Evolutionary conservation across 2,888 invertebrate genomes (phyloP), one percentile per base, ranked within the genome.

Genomic region (Lottia gigantea): DNA sequence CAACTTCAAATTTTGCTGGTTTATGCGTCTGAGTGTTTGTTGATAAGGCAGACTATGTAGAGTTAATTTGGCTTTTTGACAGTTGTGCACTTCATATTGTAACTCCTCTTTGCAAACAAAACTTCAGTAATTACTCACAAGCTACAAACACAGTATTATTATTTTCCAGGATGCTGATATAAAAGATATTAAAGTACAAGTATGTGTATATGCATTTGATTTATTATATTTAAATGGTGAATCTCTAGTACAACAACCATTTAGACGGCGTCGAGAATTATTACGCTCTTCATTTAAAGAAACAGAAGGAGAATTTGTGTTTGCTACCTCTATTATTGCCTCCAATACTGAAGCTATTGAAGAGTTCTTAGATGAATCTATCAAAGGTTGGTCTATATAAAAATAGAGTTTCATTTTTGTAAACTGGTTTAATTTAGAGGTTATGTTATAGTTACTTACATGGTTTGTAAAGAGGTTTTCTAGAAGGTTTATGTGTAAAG

Each of bases 181-280:
- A 82, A 88, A 91, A 0, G 93, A 94, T 66, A 94, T 95, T 73
- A 94, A 94, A 88, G 94, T 95, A 0, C 94, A 95, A 88, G 97
- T 99, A 45, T 97, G 97, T 87, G 94, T 99, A 46, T 98, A 95
- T 89, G 94, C 97, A 89, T 99, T 99, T 90, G 99, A 99, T 91
- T 90, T 99, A 79, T 90, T 99, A 25, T 97, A 94, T 87, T 90
- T 98, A 15, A 98, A 99, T 90, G 97, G 95, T 0, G 90, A 92
- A 81, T 90, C 97, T 2, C 90, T 98, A 45, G 95, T 98, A 0
- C 91, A 92, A 66, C 90, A 93, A 75, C 92, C 96, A 7, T 93
- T 98, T 74, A 87, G 90, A 0, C 91, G 92, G 80, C 90, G 98
- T 0, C 91, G 98, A n/a, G 89, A 90, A 26, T 88, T 95, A 71